Evolutionary conservation across 2,797 vertebrate species (phyloP).

Genomic region (Uromys caudimaculatus): DNA sequence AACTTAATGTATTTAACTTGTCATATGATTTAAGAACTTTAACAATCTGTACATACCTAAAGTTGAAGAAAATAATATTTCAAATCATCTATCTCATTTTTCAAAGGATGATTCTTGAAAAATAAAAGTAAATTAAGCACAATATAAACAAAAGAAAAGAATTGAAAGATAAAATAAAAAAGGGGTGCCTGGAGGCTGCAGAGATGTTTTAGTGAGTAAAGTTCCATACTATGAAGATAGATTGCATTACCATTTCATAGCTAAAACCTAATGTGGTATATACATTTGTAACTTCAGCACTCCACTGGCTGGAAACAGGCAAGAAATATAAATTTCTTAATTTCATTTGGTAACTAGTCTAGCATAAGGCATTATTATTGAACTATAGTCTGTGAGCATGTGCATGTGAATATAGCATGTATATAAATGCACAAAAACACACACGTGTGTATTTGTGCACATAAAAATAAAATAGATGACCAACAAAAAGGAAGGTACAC

Average conservation of each 20-base stretch:
- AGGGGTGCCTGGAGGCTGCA: not conserved
- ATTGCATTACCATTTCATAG: not conserved
- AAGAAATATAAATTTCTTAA: not conserved
- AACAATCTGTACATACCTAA: not conserved
- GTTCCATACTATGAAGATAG: not conserved
- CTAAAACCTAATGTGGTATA: not conserved
- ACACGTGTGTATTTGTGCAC: not conserved
- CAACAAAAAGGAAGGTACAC: not conserved
- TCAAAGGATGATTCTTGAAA: not conserved
- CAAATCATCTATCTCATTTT: not conserved
- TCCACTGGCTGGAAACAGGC: not conserved
- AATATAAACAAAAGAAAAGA: not conserved
- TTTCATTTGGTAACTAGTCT: not conserved
- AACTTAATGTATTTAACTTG: not conserved
- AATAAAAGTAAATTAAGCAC: not conserved
- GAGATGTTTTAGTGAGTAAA: not conserved
- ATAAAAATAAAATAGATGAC: not conserved
- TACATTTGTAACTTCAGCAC: not conserved
- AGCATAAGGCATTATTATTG: not conserved
- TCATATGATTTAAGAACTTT: not conserved
- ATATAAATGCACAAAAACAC: no score
- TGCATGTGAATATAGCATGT: not conserved
- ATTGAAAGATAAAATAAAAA: not conserved
- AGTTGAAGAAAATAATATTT: not conserved
- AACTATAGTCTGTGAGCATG: not conserved